phyloP scores from a whole-genome alignment of 2,113 vertebrate species.

The Merops nubicus region DNA sequence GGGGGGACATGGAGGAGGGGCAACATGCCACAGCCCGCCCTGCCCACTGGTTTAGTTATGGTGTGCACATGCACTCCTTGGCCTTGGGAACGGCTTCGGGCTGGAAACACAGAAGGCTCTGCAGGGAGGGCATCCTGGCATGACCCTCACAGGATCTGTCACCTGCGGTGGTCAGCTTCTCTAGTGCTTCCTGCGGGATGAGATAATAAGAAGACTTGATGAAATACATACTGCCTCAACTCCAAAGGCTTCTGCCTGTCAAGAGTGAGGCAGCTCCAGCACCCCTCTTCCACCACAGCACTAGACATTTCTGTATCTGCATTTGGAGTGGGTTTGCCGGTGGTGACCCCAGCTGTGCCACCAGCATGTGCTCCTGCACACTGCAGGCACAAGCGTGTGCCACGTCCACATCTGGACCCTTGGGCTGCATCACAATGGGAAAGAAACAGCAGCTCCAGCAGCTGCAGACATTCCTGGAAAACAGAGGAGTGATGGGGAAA shows the following conservation, averaged over 20 bases:
- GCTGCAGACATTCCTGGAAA: neutral
- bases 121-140: neutral
- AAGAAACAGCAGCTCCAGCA: neutral
- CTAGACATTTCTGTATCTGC: neutral
- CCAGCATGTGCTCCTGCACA: fast-evolving
- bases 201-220: fast-evolving
- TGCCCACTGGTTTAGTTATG: neutral
- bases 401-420: fast-evolving
- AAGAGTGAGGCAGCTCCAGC: neutral
- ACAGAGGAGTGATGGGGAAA: neutral
- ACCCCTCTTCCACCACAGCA: neutral
- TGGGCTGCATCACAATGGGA: fast-evolving
- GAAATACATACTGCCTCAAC: neutral
- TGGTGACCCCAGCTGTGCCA: neutral
- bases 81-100: fast-evolving
- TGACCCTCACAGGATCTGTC: neutral
- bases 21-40: fast-evolving
- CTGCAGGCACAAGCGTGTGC: neutral
- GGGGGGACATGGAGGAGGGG: no score
- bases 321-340: neutral
- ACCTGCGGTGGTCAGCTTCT: fast-evolving
- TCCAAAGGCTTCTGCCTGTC: neutral
- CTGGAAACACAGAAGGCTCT: fast-evolving
- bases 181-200: neutral
- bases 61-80: neutral